Conservation (phyloP, 2,113 vertebrate genomes). For the Psettodes erumei region DNA sequence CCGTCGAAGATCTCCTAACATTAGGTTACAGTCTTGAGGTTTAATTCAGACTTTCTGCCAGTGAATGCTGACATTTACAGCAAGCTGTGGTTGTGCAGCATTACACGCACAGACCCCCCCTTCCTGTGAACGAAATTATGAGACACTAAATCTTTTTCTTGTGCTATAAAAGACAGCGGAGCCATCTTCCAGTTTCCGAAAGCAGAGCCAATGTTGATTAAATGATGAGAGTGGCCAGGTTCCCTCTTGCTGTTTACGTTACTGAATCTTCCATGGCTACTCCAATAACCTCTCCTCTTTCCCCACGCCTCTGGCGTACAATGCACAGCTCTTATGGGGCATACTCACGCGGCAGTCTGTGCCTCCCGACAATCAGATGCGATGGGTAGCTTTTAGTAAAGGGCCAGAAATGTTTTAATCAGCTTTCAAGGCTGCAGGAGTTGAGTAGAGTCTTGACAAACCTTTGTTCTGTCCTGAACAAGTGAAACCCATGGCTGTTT, state of each 20-base stretch:
- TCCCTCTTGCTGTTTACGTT: conserved; percentile 33
- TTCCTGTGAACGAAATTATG: conserved; percentile 36
- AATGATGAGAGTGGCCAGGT: conserved; percentile 28
- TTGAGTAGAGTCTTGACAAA: neutral
- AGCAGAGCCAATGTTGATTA: conserved; percentile 51
- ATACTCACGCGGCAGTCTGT: neutral
- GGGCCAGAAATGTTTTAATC: neutral
- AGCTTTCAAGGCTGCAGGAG: neutral
- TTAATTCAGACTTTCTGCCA: conserved; percentile 26
- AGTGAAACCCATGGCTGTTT: neutral
- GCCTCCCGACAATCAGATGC: neutral
- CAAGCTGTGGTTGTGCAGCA: conserved; percentile 4
- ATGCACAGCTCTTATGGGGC: neutral
- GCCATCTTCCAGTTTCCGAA: conserved; percentile 45
- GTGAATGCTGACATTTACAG: conserved; percentile 43
- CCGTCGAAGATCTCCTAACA: conserved; percentile 11
- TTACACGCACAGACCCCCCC: conserved; percentile 10
- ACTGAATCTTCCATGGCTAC: conserved; percentile 29
- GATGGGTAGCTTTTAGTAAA: neutral
- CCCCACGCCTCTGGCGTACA: neutral
- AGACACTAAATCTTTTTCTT: conserved; percentile 48
- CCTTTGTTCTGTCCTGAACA: conserved; percentile 2
- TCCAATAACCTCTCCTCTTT: conserved; percentile 18
- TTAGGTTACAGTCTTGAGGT: neutral
- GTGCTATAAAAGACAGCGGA: conserved; percentile 45